These are phyloP conservation scores for Antechinus flavipes DNA, from an alignment of 2,113 vertebrate genomes.

Conservation along the genomic window DNA sequence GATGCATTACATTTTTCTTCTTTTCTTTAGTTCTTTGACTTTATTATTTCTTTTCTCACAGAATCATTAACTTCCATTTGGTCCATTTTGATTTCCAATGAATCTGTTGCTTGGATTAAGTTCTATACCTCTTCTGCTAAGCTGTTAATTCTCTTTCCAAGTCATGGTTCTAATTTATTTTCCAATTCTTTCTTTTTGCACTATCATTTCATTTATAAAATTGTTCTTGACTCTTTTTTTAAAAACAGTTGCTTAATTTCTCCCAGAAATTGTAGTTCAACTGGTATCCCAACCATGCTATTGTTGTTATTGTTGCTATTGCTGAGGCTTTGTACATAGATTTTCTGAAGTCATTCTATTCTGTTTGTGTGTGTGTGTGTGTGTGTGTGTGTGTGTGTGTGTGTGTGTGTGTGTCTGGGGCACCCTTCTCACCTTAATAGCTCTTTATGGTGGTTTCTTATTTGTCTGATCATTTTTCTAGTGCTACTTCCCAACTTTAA, in stretches of 20 bases:
- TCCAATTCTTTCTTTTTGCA: neutral
- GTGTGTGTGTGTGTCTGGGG: neutral
- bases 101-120: neutral
- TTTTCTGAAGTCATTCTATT: neutral
- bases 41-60: neutral
- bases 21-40: neutral
- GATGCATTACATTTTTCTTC: neutral
- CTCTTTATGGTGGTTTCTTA: neutral
- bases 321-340: neutral
- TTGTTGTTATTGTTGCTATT: neutral
- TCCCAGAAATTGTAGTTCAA: neutral
- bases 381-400: neutral
- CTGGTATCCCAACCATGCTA: neutral
- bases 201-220: neutral
- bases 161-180: neutral
- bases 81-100: neutral
- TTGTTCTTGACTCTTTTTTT: neutral
- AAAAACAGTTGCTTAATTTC: neutral
- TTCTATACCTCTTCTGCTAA: neutral
- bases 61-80: neutral
- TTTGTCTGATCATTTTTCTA: neutral
- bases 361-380: neutral
- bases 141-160: neutral
- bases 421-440: too few species aligned
- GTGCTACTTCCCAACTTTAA: neutral